Conservation (phyloP, 2,113 vertebrate species). For the Ceyx cyanopectus region DNA sequence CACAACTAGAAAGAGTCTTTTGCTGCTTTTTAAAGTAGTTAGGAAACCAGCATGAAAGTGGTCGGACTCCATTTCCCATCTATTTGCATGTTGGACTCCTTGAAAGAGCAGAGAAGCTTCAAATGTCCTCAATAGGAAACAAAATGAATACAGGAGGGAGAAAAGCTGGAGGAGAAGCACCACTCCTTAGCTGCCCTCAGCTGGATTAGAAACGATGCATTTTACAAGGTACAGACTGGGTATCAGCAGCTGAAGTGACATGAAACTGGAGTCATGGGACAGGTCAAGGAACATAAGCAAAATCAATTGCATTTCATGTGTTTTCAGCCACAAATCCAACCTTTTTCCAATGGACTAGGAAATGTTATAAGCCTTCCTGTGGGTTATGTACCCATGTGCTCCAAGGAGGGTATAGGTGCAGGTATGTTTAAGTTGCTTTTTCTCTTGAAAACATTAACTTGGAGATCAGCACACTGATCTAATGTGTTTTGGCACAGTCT, state of each 20-base stretch:
- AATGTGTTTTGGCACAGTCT: not conserved
- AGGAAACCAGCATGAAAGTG: not conserved
- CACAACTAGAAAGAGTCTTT: not conserved
- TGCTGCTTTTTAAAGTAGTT: not conserved
- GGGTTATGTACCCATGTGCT: accelerated
- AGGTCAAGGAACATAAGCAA: not conserved
- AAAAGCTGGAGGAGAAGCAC: not conserved
- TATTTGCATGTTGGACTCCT: not conserved
- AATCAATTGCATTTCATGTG: not conserved
- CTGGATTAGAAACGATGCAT: not conserved
- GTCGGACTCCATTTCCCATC: not conserved
- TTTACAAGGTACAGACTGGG: not conserved
- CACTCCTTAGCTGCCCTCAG: not conserved
- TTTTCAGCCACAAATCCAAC: not conserved
- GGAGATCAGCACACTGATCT: not conserved
- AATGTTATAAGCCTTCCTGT: not conserved
- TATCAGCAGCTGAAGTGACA: not conserved
- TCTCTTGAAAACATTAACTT: not conserved
- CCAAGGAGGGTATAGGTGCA: not conserved
- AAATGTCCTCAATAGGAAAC: not conserved
- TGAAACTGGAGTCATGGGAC: not conserved
- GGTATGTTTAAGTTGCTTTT: not conserved
- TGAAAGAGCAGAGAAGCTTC: not conserved
- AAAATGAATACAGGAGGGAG: not conserved
- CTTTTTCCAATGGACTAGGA: not conserved